Evolutionary conservation across 2,888 invertebrate species (phyloP).

Genomic region (Sphinx pinastri): DNA sequence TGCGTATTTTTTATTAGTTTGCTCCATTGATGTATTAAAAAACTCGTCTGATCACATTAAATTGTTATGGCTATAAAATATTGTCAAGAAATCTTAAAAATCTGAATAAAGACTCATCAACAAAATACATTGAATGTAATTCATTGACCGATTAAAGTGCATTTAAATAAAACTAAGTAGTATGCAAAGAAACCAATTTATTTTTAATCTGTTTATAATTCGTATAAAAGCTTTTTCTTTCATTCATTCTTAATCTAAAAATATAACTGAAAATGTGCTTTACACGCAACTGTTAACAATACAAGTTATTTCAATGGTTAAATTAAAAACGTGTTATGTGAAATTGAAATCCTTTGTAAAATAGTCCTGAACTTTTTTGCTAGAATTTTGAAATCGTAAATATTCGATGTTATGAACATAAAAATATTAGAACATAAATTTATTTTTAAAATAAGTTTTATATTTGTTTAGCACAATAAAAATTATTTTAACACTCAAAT

Average conservation of each 20-base stretch:
- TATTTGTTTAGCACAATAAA: too few species aligned
- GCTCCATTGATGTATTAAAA: too few species aligned
- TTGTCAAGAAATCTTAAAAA: too few species aligned
- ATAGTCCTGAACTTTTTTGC: neutral
- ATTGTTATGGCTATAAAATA: too few species aligned
- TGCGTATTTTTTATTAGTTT: too few species aligned
- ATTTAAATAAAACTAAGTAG: neutral
- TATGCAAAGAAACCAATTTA: neutral
- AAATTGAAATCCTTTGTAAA: neutral
- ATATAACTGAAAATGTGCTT: neutral
- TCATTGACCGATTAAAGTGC: neutral
- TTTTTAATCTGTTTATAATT: neutral
- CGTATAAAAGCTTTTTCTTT: neutral
- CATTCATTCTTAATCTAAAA: neutral
- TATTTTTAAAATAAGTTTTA: too few species aligned
- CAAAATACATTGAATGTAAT: too few species aligned
- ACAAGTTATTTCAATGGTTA: constrained; percentile 6
- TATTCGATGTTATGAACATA: neutral
- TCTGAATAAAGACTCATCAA: too few species aligned
- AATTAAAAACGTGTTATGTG: neutral
- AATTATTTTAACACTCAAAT: too few species aligned
- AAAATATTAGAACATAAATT: too few species aligned
- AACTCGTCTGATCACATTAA: too few species aligned
- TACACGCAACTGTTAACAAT: neutral
- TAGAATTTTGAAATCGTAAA: neutral